Conservation (phyloP, 2,888 invertebrate genomes). For the Tetranychus truncatus region DNA sequence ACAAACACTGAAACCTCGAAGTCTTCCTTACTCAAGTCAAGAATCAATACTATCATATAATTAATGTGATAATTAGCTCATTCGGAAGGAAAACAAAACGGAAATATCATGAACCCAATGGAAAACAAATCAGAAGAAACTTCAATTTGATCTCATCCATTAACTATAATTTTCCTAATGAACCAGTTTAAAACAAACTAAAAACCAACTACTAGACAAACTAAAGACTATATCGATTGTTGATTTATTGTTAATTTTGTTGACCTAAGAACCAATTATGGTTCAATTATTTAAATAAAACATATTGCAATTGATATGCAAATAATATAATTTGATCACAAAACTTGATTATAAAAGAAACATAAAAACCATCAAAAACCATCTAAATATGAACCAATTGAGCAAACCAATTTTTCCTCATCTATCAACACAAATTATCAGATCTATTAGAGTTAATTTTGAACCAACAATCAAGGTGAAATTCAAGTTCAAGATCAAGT, state of each 20-base stretch:
- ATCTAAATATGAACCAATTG: too few relatives aligned
- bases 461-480: too few relatives aligned
- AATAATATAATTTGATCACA: too few relatives aligned
- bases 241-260: not conserved
- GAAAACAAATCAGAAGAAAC: not conserved
- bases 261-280: not conserved
- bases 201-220: not conserved
- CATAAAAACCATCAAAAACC: too few relatives aligned
- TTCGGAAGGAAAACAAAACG: not conserved
- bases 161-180: not conserved
- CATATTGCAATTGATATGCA: too few relatives aligned
- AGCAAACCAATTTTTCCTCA: too few relatives aligned
- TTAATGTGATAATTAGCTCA: not conserved
- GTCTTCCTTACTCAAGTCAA: not conserved
- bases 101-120: not conserved
- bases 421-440: too few relatives aligned
- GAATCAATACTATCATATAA: not conserved
- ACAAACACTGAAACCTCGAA: not conserved
- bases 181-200: not conserved
- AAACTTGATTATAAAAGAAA: too few relatives aligned
- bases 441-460: too few relatives aligned
- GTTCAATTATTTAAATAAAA: not conserved
- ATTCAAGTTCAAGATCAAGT: too few relatives aligned
- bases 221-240: not conserved
- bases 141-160: not conserved